Conservation (phyloP, 2,797 vertebrate species). For the Anniella stebbinsi region DNA sequence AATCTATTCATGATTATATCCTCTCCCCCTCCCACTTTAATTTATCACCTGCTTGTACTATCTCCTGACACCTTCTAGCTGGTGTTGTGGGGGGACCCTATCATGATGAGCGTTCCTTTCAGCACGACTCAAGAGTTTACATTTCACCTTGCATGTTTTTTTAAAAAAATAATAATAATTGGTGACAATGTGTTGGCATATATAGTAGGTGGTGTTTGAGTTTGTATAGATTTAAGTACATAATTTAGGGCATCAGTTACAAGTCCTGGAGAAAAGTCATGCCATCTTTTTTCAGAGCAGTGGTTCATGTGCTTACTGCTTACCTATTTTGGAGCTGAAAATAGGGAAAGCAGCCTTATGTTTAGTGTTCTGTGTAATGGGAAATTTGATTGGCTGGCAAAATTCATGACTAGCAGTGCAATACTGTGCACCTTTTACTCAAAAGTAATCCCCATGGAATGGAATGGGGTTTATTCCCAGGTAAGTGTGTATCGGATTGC, state of each 20-base stretch:
- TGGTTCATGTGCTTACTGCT: constrained; percentile 13
- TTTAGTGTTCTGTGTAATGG: neutral
- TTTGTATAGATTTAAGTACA: constrained; percentile 59
- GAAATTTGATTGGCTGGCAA: constrained; percentile 19
- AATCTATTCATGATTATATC: neutral
- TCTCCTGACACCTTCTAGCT: constrained; percentile 60
- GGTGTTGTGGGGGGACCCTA: constrained; percentile 52
- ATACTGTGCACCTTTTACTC: neutral
- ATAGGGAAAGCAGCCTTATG: neutral
- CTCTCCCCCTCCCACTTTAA: neutral
- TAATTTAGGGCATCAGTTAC: constrained; percentile 54
- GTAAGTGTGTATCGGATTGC: neutral
- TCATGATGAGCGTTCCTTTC: constrained; percentile 18
- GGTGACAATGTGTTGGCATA: constrained; percentile 64
- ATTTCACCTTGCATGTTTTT: constrained; percentile 28
- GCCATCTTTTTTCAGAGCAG: constrained; percentile 42
- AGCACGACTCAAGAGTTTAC: constrained; percentile 19
- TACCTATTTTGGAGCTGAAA: constrained; percentile 4
- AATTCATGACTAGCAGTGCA: constrained; percentile 10
- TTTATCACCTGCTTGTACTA: constrained; percentile 39
- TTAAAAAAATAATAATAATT: constrained; percentile 2
- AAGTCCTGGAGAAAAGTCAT: constrained; percentile 52
- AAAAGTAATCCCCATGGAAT: neutral
- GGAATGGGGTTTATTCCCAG: neutral
- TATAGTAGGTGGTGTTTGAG: constrained; percentile 71